Conservation (phyloP, 2,113 vertebrate genomes). For the Naja naja region DNA sequence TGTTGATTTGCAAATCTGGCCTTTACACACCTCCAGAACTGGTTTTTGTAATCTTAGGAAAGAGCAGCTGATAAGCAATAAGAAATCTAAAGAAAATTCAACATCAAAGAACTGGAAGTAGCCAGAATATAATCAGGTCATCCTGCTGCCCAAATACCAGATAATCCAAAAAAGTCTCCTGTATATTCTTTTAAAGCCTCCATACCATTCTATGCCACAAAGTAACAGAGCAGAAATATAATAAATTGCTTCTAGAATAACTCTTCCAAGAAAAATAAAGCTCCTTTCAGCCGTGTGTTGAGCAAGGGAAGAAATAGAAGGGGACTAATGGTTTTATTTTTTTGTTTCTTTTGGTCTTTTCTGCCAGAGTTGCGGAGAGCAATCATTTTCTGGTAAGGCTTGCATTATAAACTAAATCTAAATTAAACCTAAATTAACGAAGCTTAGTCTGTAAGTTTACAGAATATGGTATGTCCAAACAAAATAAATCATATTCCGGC, state of each 20-base stretch:
- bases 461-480: background rate
- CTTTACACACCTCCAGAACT: background rate
- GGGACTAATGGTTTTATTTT: background rate
- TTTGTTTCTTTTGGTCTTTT: background rate
- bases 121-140: background rate
- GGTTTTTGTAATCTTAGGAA: background rate
- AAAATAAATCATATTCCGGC: background rate
- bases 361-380: background rate
- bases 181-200: background rate
- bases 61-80: background rate
- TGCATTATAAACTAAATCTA: background rate
- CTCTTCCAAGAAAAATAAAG: background rate
- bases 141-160: background rate
- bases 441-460: background rate
- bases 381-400: background rate
- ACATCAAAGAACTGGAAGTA: background rate
- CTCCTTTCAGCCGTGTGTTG: background rate
- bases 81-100: background rate
- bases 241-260: background rate
- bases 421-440: background rate
- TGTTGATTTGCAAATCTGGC: background rate
- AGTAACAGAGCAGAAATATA: background rate
- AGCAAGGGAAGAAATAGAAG: background rate
- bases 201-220: background rate
- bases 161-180: background rate